These are phyloP conservation scores for Muricea muricata DNA, from an alignment of 92 coral and sea anemone genomes.

Conservation along the genomic window DNA sequence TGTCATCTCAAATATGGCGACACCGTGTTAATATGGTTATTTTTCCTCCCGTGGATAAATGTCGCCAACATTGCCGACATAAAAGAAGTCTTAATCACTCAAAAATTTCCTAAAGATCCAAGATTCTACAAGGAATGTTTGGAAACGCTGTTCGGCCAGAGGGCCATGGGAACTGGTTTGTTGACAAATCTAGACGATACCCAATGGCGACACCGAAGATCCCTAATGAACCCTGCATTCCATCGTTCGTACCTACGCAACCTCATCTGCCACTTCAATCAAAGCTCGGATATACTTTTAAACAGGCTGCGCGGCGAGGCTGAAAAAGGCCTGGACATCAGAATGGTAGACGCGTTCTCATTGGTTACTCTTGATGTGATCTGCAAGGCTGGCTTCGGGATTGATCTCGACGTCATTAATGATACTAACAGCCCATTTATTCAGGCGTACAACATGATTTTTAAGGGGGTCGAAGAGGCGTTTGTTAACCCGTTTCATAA, in stretches of 20 bases:
- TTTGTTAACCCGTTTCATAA: slow-evolving; percentile 52
- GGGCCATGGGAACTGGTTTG: slow-evolving; percentile 66
- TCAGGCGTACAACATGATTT: slow-evolving; percentile 61
- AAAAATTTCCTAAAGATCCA: slow-evolving; percentile 69
- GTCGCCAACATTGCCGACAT: slow-evolving; percentile 31
- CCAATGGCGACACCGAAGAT: slow-evolving; percentile 74
- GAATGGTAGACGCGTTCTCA: slow-evolving; percentile 72
- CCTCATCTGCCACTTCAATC: slow-evolving; percentile 73
- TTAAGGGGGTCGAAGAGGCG: slow-evolving; percentile 71
- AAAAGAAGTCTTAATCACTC: slow-evolving; percentile 56
- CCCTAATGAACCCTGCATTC: slow-evolving; percentile 79
- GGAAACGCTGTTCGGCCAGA: slow-evolving; percentile 42
- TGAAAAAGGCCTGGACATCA: slow-evolving; percentile 62
- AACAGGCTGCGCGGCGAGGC: slow-evolving; percentile 64
- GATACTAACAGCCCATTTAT: slow-evolving; percentile 72
- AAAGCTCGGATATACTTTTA: slow-evolving; percentile 70
- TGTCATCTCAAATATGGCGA: slow-evolving; percentile 27
- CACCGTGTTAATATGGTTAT: slow-evolving; percentile 21
- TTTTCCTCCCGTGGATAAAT: slow-evolving; percentile 31
- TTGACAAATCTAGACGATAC: slow-evolving; percentile 66
- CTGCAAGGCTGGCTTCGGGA: slow-evolving; percentile 80
- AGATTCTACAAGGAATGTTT: slow-evolving; percentile 51
- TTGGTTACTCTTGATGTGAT: slow-evolving; percentile 79
- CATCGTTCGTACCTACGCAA: slow-evolving; percentile 80
- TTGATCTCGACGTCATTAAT: slow-evolving; percentile 69